Evolutionary conservation across 1,140 invertebrate genomes (phyloP), one percentile per base, ranked within the genome.

Genomic region (Hermetia illucens): DNA sequence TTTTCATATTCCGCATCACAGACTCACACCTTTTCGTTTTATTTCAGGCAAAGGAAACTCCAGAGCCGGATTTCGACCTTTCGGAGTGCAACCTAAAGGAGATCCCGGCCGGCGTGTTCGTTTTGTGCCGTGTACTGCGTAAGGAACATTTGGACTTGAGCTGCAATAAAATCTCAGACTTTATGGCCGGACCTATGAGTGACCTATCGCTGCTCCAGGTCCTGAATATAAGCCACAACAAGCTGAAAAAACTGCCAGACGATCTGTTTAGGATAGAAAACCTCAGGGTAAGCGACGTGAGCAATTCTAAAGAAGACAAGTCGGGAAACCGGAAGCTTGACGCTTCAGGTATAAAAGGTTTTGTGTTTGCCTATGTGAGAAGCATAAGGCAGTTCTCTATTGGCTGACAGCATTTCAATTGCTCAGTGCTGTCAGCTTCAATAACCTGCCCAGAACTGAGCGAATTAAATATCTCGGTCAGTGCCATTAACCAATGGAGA

Each of bases 61-160:
- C 80, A 13, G 80, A 82, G 52, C 71, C 75, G 39, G 62, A 74
- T 33, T 85, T 81, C 54, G 80, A 85, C 61, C 55, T 86, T 41
- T 76, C 77, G 3, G 74, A 78, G 41, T 84, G 80, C 61, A 65
- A 68, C 45, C 64, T 84, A 34, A 70, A 69, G 48, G 61, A 68
- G 35, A 69, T 85, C 29, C 82, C 82, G 17, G 65, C 71, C 36
- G 79, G 80, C 34, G 77, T 82, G 42, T 85, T 75, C 63, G 74
- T 77, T 3, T 61, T 82, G 24, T 85, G 82, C 56, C 77, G 76
- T 58, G 78, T 86, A 29, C 77, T 82, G 47, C 70, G 78, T 38
- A 87, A 87, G 63, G 72, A 77, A 46, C 60, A 63, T 30, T 58
- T 83, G 34, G 64, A 72, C 50, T 61, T 85, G 41, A 62, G 79